phyloP scores from a whole-genome alignment of 2,888 invertebrate genomes.

The Eremobia ochroleuca region DNA sequence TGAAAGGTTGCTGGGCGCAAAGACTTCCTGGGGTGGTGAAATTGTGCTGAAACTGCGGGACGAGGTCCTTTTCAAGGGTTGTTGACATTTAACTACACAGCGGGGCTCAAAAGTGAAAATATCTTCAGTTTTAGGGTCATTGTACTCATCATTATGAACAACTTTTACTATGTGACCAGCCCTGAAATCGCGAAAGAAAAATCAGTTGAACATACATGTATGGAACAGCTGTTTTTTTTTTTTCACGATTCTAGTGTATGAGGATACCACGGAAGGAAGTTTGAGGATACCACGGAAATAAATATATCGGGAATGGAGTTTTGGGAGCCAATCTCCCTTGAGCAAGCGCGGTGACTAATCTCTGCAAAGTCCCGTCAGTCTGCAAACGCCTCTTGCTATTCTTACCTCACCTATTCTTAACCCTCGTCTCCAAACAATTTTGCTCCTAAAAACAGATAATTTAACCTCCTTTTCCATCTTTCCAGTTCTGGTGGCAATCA shows the following conservation, averaged over 20 bases:
- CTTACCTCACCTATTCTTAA: background rate
- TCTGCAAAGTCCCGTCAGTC: background rate
- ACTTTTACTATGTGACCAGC: too few relatives aligned
- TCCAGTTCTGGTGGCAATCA: constrained; percentile 79
- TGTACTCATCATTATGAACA: too few relatives aligned
- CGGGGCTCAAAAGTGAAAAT: constrained; percentile 17
- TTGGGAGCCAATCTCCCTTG: background rate
- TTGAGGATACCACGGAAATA: background rate
- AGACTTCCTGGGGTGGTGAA: constrained; percentile 41
- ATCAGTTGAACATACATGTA: background rate
- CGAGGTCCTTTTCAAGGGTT: constrained; percentile 29
- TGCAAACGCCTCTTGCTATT: too few relatives aligned
- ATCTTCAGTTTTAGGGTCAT: constrained; percentile 6
- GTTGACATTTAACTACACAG: constrained; percentile 44
- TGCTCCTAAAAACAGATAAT: background rate
- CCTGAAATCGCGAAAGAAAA: too few relatives aligned
- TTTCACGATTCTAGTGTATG: background rate
- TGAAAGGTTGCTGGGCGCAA: constrained; percentile 13
- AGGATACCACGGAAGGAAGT: background rate
- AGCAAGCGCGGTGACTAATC: background rate
- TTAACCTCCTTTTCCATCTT: constrained; percentile 52
- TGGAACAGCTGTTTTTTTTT: background rate
- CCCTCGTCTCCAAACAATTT: background rate
- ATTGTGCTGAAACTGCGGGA: constrained; percentile 46
- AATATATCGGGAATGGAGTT: background rate